phyloP scores from a whole-genome alignment of 2,888 invertebrate genomes.

The Altica lythri region DNA sequence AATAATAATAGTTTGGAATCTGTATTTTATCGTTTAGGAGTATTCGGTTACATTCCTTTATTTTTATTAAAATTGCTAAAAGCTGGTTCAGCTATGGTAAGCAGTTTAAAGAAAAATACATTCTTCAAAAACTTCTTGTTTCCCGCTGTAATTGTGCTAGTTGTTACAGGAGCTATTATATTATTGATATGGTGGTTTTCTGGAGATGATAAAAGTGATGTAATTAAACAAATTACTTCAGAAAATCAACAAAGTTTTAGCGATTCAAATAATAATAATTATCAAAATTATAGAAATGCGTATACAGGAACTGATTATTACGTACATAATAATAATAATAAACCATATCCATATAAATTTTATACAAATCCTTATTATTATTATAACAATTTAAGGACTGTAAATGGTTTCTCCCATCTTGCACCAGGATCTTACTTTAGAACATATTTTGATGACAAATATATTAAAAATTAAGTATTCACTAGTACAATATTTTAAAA shows the following conservation, averaged over 20 bases:
- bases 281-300: not conserved
- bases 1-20: conserved; percentile 35
- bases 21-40: conserved; percentile 48
- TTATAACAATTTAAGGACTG: too few relatives aligned
- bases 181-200: conserved; percentile 54
- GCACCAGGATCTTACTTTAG: conserved; percentile 11
- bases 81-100: conserved; percentile 46
- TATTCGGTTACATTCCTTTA: conserved; percentile 50
- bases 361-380: not conserved
- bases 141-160: conserved; percentile 46
- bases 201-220: conserved; percentile 35
- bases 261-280: not conserved
- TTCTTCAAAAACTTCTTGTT: conserved; percentile 52
- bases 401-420: not conserved
- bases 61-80: conserved; percentile 49
- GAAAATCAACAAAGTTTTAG: not conserved
- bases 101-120: conserved; percentile 48
- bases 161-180: conserved; percentile 48
- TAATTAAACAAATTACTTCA: conserved; percentile 17
- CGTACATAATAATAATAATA: not conserved
- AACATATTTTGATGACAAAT: conserved; percentile 19
- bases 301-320: not conserved
- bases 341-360: conserved; percentile 1
- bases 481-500: not conserved
- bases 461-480: conserved; percentile 1